Evolutionary conservation across 1,140 invertebrate genomes (phyloP).

Genomic region (Drosophila teissieri): DNA sequence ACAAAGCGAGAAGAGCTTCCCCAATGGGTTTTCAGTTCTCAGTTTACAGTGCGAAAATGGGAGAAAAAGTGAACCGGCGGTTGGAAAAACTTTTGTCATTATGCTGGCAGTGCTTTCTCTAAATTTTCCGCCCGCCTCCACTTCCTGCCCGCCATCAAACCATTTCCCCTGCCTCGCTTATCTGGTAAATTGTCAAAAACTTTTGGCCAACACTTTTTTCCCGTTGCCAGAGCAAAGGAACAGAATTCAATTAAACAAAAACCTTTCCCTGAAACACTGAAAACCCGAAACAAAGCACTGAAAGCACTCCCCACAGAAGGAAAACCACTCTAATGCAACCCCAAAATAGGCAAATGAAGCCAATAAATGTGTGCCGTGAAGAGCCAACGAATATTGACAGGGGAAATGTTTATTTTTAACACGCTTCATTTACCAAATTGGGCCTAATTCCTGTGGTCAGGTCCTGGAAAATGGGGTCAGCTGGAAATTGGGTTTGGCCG

Average conservation of each 20-base stretch:
- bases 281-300: slow-evolving; percentile 2
- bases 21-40: slow-evolving; percentile 11
- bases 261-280: slow-evolving; percentile 6
- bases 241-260: slow-evolving; percentile 61
- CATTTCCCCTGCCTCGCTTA: slow-evolving; percentile 27
- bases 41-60: slow-evolving; percentile 1
- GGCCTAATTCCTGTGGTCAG: slow-evolving; percentile 55
- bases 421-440: slow-evolving; percentile 56
- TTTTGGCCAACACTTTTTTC: slow-evolving; percentile 17
- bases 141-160: slow-evolving; percentile 16
- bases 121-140: slow-evolving; percentile 9
- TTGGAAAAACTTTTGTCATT: slow-evolving; percentile 53
- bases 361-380: slow-evolving; percentile 41
- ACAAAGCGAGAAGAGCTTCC: slow-evolving; percentile 15
- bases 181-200: slow-evolving; percentile 43
- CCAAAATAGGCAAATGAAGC: slow-evolving; percentile 50
- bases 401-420: slow-evolving; percentile 50
- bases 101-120: slow-evolving; percentile 42
- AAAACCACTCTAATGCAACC: slow-evolving; percentile 33
- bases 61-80: slow-evolving; percentile 4
- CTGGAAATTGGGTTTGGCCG: slow-evolving; percentile 40
- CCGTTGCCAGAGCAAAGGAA: slow-evolving; percentile 24
- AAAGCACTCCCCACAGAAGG: slow-evolving; percentile 23
- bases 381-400: slow-evolving; percentile 33
- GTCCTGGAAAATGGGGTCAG: slow-evolving; percentile 51